Evolutionary conservation across 2,113 vertebrate genomes (phyloP).

Genomic region (Morone chrysops): DNA sequence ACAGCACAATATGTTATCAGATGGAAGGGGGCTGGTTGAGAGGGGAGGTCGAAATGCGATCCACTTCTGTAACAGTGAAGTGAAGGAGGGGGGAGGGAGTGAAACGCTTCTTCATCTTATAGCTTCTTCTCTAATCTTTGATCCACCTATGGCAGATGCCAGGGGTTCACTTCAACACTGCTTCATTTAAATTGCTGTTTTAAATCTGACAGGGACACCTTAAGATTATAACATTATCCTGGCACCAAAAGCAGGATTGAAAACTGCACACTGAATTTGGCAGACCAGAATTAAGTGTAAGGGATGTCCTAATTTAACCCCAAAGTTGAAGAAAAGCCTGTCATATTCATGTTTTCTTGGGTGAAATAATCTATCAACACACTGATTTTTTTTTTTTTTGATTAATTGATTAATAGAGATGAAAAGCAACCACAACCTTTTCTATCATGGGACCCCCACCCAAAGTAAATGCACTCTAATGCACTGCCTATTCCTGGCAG

Average conservation of each 20-base stretch:
- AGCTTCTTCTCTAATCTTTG: slow-evolving; percentile 43
- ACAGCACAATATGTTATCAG: slow-evolving; percentile 73
- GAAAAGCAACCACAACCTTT: not conserved
- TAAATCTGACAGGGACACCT: not conserved
- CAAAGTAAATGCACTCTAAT: not conserved
- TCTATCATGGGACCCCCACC: not conserved
- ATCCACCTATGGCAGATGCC: slow-evolving; percentile 35
- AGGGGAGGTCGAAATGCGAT: slow-evolving; percentile 55
- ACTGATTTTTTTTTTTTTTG: not conserved
- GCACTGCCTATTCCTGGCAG: not conserved
- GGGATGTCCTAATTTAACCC: slow-evolving; percentile 9
- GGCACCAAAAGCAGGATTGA: not conserved
- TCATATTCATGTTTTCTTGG: slow-evolving; percentile 7
- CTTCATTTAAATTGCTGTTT: slow-evolving; percentile 35
- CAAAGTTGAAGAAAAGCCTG: not conserved
- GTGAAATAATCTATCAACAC: not conserved
- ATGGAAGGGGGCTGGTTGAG: slow-evolving; percentile 65
- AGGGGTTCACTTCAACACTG: slow-evolving; percentile 40
- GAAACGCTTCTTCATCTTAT: slow-evolving; percentile 42
- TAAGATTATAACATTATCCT: not conserved
- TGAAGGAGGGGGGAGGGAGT: slow-evolving; percentile 4
- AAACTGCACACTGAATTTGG: not conserved
- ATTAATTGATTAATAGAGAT: not conserved
- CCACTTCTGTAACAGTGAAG: slow-evolving; percentile 48
- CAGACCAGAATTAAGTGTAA: not conserved